Evolutionary conservation across 2,113 vertebrate species (phyloP), one percentile per base, ranked within the genome.

Genomic region (Entelurus aequoreus): DNA sequence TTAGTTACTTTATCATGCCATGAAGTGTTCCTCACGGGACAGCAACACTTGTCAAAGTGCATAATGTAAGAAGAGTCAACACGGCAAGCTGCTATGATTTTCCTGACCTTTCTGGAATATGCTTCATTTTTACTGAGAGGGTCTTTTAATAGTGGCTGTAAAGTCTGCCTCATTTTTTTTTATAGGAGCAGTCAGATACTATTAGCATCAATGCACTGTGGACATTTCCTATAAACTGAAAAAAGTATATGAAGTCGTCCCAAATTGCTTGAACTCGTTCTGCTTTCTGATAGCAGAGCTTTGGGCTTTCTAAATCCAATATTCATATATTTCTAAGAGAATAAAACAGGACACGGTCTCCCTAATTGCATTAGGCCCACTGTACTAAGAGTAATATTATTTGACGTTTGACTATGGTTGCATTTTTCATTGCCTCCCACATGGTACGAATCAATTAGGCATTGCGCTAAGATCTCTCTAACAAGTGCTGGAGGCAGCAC

Each of bases 1-100:
- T 84, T 81, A 87, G 76, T 81, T 79, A 79, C 85, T 84, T 82
- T 80, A 77, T 82, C 74, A 80, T 76, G 80, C 71, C 79, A 65
- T 67, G 68, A 72, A 69, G 82, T 69, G 78, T 87, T 77, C 76
- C 87, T 79, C 80, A 55, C 68, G 85, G 84, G 86, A 85, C 66
- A 54, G 60, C 70, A 72, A 66, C 76, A 74, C 78, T 82, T 81
- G 84, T 83, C 83, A 81, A 75, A 85, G 67, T 65, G 63, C 59
- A 82, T 87, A 76, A 70, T 59, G 75, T 60, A 59, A 66, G 76
- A 69, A 68, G 74, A 57, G 55, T 70, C 57, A 57, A 7, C 66
- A 48, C 60, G 49, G 47, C 64, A 55, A 70, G 65, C 60, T 66
- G 59, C 59, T 54, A 47, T 71, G 77, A 81, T 80, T 85, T 53